Evolutionary conservation across 2,888 invertebrate genomes (phyloP), one percentile per base, ranked within the genome.

Genomic region (Himalopsyche tibetana): DNA sequence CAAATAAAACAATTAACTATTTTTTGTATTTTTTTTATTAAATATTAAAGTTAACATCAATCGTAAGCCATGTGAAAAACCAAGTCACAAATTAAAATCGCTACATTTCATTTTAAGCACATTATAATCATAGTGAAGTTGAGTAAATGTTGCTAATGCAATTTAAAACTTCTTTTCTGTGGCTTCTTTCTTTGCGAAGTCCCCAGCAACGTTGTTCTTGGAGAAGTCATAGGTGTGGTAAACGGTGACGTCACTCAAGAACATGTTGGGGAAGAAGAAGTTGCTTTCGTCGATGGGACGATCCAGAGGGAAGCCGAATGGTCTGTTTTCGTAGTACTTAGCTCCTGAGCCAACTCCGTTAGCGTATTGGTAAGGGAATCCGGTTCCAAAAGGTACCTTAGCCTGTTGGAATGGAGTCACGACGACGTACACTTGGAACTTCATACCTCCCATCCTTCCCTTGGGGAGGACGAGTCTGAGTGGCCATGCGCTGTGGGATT

Each of bases 271-370:
- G 38, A 95, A 94, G 90, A 92, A 93, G 94, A 95, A 96, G 88
- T 91, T 90, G 81, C 92, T 92, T 89, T 94, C 92, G 86, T 94
- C 92, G 90, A 96, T 94, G 55, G 92, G 92, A 89, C 96, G 94
- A 91, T 97, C 96, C 92, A 97, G 95, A 89, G 97, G 97, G 94
- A 94, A 97, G 87, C 96, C 96, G 89, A 95, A 93, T 2, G 96
- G 94, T 90, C 94, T 93, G 82, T 92, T 93, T 91, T 96, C 96
- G 88, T 95, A 91, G 88, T 93, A 93, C 8, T 91, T 92, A 19
- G 63, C 91, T 89, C 92, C 93, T 86, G 55, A 36, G 40, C 94
- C 94, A 87, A 93, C 91, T 89, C 92, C 93, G 40, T 88, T 88
- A 82, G 89, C 89, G 85, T 89, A 89, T 42, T 55, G 63, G 69